Percentiles rank a stretch among this genome's conserved stretches.
These are phyloP conservation scores for Pachypanchax playfairii DNA, from an alignment of 2,113 vertebrate species.

Conservation along the genomic window DNA sequence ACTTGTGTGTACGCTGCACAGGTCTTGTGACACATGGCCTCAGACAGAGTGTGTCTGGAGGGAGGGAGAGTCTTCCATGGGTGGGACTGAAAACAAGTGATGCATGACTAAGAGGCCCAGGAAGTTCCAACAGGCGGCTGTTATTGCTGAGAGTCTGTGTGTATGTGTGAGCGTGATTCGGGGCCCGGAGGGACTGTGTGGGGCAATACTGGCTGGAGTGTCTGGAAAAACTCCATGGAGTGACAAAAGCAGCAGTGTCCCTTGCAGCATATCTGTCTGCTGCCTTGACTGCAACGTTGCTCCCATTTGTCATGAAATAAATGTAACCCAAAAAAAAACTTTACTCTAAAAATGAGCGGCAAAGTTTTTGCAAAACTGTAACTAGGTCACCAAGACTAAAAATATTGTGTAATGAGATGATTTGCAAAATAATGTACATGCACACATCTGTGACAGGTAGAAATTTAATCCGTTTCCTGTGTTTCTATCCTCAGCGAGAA, in stretches of 20 bases:
- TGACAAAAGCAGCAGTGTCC: constrained; percentile 65
- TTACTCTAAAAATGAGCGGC: too few species aligned
- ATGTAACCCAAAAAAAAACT: too few species aligned
- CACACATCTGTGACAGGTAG: too few species aligned
- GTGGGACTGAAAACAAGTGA: constrained; percentile 74
- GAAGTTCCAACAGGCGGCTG: constrained; percentile 71
- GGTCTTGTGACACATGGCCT: constrained; percentile 63
- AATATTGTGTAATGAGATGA: too few species aligned
- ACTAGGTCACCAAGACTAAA: neutral
- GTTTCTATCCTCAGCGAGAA: too few species aligned
- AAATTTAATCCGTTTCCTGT: too few species aligned
- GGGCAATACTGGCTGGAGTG: constrained; percentile 61
- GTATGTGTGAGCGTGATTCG: constrained; percentile 40
- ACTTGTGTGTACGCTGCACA: constrained; percentile 32
- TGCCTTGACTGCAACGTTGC: constrained; percentile 41
- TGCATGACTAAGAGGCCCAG: constrained; percentile 74
- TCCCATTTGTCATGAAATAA: constrained; percentile 11
- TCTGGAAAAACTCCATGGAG: constrained; percentile 59
- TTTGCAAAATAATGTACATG: too few species aligned
- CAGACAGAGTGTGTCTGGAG: constrained; percentile 58
- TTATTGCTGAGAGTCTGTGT: constrained; percentile 57
- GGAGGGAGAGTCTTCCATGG: constrained; percentile 61
- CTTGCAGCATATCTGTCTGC: constrained; percentile 60
- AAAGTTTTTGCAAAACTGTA: too few species aligned
- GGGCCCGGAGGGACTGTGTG: constrained; percentile 56